phyloP scores from a whole-genome alignment of 2,888 invertebrate genomes.

The Ectemnius cavifrons region DNA sequence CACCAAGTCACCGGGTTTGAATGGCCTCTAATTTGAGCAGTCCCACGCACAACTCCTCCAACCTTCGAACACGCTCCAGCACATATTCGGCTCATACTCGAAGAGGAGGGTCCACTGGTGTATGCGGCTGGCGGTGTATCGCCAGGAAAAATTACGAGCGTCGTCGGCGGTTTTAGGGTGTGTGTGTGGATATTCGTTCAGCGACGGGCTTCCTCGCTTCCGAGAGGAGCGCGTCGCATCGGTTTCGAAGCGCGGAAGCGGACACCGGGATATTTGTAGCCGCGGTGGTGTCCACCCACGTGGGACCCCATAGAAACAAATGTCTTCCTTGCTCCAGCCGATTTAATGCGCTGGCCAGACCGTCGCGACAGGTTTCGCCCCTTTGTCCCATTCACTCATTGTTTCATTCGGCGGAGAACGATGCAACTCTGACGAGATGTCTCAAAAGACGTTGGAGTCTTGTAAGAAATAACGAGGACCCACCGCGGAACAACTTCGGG shows the following conservation, averaged over 20 bases:
- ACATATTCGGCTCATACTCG: too few species aligned
- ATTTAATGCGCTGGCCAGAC: conserved; percentile 37
- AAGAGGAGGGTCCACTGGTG: conserved; percentile 12
- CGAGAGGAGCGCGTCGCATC: conserved; percentile 24
- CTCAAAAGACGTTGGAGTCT: too few species aligned
- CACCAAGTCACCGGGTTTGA: conserved; percentile 5
- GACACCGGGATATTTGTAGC: conserved; percentile 58
- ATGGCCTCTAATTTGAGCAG: conserved; percentile 37
- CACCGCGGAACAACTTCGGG: conserved; percentile 4
- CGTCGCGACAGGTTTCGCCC: conserved; percentile 17
- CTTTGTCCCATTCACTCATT: conserved; percentile 27
- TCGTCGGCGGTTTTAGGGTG: conserved; percentile 37
- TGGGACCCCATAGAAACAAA: conserved; percentile 52
- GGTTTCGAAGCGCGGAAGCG: conserved; percentile 61
- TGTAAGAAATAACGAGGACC: conserved; percentile 29
- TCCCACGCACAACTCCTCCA: conserved; percentile 21
- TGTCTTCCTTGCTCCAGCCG: conserved; percentile 46
- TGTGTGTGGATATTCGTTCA: conserved; percentile 13
- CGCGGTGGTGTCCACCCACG: conserved; percentile 65
- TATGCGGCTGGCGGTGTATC: conserved; percentile 23
- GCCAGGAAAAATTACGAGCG: conserved; percentile 44
- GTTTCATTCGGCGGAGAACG: conserved; percentile 9
- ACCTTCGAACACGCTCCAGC: too few species aligned
- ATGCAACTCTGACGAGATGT: neutral
- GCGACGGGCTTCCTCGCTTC: neutral